Evolutionary conservation across 2,888 invertebrate species (phyloP).

Genomic region (Tipula helvola): DNA sequence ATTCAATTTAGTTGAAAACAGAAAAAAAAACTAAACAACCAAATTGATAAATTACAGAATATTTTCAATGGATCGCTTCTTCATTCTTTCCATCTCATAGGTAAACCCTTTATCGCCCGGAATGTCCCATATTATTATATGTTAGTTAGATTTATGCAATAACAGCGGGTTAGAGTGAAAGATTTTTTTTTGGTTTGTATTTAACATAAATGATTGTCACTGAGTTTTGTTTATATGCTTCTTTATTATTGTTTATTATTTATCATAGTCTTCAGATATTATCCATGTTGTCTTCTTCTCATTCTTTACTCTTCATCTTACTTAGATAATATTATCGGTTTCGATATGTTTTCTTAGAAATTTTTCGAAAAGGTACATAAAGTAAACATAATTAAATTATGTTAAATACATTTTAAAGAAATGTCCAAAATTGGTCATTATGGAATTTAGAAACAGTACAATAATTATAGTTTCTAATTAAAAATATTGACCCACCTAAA

Average conservation of each 20-base stretch:
- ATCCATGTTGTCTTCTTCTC: background rate
- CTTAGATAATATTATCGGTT: no score
- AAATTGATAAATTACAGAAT: background rate
- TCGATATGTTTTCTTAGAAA: background rate
- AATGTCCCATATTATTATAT: background rate
- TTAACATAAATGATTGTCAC: background rate
- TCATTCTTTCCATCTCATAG: background rate
- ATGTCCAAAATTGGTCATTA: no score
- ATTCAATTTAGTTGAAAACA: background rate
- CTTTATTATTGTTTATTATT: background rate
- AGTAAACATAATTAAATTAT: no score
- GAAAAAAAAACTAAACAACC: no score
- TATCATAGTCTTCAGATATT: background rate
- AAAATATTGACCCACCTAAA: no score
- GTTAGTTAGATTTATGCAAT: background rate
- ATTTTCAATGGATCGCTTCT: background rate
- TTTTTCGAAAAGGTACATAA: no score
- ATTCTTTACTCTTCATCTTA: background rate
- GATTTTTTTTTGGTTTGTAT: background rate
- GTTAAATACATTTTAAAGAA: no score
- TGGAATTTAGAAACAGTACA: no score
- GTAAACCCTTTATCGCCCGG: background rate
- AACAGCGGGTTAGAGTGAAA: background rate
- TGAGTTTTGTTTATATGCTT: background rate
- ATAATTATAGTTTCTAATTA: no score